These are phyloP conservation scores for Mactra quadrangularis DNA, from an alignment of 1,140 invertebrate species.

Conservation along the genomic window DNA sequence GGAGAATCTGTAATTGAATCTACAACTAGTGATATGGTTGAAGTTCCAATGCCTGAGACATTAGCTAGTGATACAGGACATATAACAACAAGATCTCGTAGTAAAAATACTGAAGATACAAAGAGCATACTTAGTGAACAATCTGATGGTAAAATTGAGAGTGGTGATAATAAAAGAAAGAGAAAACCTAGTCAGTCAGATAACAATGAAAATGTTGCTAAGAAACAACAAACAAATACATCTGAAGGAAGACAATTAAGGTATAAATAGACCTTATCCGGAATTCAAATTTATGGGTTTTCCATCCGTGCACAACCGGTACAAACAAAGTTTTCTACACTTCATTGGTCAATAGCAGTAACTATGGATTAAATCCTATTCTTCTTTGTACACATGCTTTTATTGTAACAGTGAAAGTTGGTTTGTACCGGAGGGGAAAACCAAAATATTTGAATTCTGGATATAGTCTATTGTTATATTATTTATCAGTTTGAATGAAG, in stretches of 20 bases:
- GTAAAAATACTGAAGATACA: slow-evolving; percentile 35
- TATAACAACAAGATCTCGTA: slow-evolving; percentile 27
- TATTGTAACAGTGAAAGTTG: too few relatives aligned
- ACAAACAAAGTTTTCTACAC: too few relatives aligned
- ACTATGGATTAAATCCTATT: too few relatives aligned
- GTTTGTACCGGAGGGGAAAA: too few relatives aligned
- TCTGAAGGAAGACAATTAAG: slow-evolving; percentile 54
- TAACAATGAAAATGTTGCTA: background rate
- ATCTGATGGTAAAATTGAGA: slow-evolving; percentile 21
- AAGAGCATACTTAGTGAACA: slow-evolving; percentile 27
- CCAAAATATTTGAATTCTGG: too few relatives aligned
- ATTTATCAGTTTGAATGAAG: too few relatives aligned
- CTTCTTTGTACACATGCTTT: too few relatives aligned
- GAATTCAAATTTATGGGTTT: background rate
- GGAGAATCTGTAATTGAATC: slow-evolving; percentile 18
- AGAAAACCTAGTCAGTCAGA: slow-evolving; percentile 43
- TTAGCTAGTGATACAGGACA: background rate
- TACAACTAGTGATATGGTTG: background rate
- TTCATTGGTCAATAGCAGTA: too few relatives aligned
- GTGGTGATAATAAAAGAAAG: slow-evolving; percentile 20
- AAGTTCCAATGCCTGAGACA: slow-evolving; percentile 32
- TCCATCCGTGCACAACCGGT: too few relatives aligned
- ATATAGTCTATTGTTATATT: too few relatives aligned
- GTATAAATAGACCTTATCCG: slow-evolving; percentile 22
- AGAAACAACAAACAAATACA: slow-evolving; percentile 9